Evolutionary conservation across 1,140 invertebrate species (phyloP), one percentile per base, ranked within the genome.

Genomic region (Argopecten irradians): DNA sequence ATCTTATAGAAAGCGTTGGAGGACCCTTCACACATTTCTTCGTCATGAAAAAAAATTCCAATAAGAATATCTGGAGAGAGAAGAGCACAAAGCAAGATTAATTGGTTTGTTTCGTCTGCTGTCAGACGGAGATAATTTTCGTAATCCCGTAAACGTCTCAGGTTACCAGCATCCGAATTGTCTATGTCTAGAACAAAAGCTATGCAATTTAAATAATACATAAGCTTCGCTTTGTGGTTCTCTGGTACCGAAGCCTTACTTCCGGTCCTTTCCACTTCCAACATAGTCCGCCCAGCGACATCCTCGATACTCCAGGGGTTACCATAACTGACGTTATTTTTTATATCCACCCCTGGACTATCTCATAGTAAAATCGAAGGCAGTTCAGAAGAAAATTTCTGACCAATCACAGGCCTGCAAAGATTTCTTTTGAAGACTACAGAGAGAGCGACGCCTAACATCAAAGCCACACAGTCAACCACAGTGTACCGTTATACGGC

Each of bases 191-290:
- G 33, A 3, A 89, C 85, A 28, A 11, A 35, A 19, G 87, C 88
- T 33, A 92, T 88, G 83, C 89, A 90, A 35, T 89, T 13, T 41
- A 92, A 71, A 35, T 92, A 92, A 82, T 92, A 92, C 91, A 92
- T 92, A n/a, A 92, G 83, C 16, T 33, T 86, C 1, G 90, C 91
- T 28, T 83, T 89, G 13, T 88, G 55, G 43, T 91, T 36, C 35
- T 89, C 89, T 0, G 91, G 90, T 19, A 92, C 28, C 22, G 84
- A 88, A 9, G 71, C 86, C 1, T 32, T 84, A 14, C 16, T 34
- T 0, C 90, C 88, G 0, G 88, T 90, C 19, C 43, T 85, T 28
- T 90, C 85, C 2, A 90, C 84, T 1, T 90, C 41, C 14, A 87
- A 8, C 8, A 36, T 28, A 7, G 34, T 34, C 28, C 71, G 85